phyloP scores from a whole-genome alignment of 1,140 invertebrate species.

The Platorchestia sp. region DNA sequence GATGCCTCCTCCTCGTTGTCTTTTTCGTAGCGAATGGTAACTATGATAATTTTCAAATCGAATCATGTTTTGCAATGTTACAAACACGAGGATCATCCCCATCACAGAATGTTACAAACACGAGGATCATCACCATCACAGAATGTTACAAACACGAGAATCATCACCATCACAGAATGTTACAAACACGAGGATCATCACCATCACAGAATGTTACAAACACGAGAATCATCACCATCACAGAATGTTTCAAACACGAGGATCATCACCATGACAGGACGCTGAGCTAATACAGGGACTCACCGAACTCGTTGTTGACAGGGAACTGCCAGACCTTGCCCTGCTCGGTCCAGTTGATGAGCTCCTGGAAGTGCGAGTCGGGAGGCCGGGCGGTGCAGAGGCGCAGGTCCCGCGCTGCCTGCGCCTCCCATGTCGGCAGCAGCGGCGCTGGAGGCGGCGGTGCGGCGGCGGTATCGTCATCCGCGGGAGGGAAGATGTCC shows the following conservation, averaged over 20 bases:
- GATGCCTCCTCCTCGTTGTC: too few relatives aligned
- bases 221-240: not conserved
- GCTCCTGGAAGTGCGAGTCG: constrained; percentile 89
- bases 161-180: not conserved
- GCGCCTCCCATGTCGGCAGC: constrained; percentile 61
- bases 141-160: not conserved
- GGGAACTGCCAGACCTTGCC: constrained; percentile 98
- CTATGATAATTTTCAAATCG: too few relatives aligned
- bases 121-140: too few relatives aligned
- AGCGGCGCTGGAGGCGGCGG: constrained; percentile 34
- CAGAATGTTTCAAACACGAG: not conserved
- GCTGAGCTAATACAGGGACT: not conserved
- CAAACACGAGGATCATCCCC: too few relatives aligned
- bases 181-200: not conserved
- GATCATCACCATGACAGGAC: not conserved
- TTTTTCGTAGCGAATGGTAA: too few relatives aligned
- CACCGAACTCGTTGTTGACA: constrained; percentile 97
- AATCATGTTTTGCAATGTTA: too few relatives aligned
- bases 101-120: too few relatives aligned
- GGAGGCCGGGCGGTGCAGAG: constrained; percentile 80
- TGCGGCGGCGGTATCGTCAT: not conserved
- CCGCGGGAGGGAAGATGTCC: constrained; percentile 35
- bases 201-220: not conserved
- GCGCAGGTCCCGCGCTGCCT: constrained; percentile 56
- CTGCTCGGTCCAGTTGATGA: constrained; percentile 93